phyloP scores from a whole-genome alignment of 92 coral and sea anemone genomes.

The Phenganax subtilis region DNA sequence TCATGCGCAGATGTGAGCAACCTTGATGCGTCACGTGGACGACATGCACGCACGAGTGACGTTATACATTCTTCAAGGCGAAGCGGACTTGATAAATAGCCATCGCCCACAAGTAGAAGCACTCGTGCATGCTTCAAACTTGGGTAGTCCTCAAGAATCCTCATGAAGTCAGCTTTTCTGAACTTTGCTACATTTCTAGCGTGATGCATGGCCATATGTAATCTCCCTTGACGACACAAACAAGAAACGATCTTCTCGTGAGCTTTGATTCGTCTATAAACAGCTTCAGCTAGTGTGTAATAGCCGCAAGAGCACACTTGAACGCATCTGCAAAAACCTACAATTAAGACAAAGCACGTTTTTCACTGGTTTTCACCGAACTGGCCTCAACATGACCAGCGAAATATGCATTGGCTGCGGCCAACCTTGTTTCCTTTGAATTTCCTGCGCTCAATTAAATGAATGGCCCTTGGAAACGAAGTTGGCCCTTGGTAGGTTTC shows the following conservation, averaged over 20 bases:
- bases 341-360: too few species aligned
- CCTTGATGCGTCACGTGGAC: conserved; percentile 1
- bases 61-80: conserved; percentile 25
- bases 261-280: conserved; percentile 24
- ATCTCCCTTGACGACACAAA: conserved; percentile 22
- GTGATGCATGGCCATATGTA: conserved; percentile 16
- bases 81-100: conserved; percentile 24
- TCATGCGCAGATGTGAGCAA: conserved; percentile 5
- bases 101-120: conserved; percentile 23
- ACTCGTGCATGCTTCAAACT: conserved; percentile 2
- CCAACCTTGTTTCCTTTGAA: too few species aligned
- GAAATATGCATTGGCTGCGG: too few species aligned
- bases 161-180: conserved; percentile 27
- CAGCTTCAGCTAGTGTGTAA: conserved; percentile 13
- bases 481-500: too few species aligned
- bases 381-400: too few species aligned
- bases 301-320: conserved; percentile 12
- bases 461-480: too few species aligned
- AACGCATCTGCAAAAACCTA: conserved; percentile 12
- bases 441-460: too few species aligned
- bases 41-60: conserved; percentile 8
- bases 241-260: conserved; percentile 31
- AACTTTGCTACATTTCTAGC: conserved; percentile 32
- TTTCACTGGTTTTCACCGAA: too few species aligned
- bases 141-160: conserved; percentile 23